Evolutionary conservation across 1,140 invertebrate genomes (phyloP), one percentile per base, ranked within the genome.

Genomic region (Thalassaphorura encarpata): DNA sequence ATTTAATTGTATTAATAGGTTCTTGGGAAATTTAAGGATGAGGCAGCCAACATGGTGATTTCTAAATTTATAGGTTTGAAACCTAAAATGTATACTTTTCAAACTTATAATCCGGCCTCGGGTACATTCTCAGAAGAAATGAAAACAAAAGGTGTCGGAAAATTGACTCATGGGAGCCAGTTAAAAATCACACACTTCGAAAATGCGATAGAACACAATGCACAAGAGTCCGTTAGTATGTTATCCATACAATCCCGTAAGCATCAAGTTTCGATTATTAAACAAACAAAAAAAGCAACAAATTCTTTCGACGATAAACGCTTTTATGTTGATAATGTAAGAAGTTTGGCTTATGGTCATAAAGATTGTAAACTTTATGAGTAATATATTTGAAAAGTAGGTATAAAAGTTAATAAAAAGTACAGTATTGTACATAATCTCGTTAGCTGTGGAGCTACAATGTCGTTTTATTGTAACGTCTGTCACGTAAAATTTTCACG

Each of bases 21-120:
- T 5, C 36, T 43, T 2, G 54, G 54, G 13, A 49, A 41, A 28
- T 48, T 57, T 39, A 57, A 57, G 39, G 55, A 57, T 21, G 49
- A 43, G 19, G 1, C 2, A n/a, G 2, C 36, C 8, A 36, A 39
- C 2, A 16, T 1, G 8, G 18, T 36, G 1, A 52, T 57, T 6
- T 19, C 36, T n/a, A 18, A 43, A 3, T 19, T 57, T 18, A 15
- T 29, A 2, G 11, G 15, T 3, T 18, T 40, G 6, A 50, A 40
- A 45, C 47, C 55, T 1, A 57, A 57, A 41, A 43, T 52, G 36
- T 57, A 57, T 29, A 24, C 28, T 4, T 21, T 42, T 23, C 19
- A 26, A 21, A 5, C 19, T 26, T 26, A 26, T 19, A 36, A n/a
- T 36, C 8, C n/a, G 33, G 33, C 21, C 21, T 26, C 27, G 13